Percentiles rank a stretch among this genome's conserved stretches.
phyloP scores from a whole-genome alignment of 1,140 invertebrate species.

The Cyclargus thomasi region DNA sequence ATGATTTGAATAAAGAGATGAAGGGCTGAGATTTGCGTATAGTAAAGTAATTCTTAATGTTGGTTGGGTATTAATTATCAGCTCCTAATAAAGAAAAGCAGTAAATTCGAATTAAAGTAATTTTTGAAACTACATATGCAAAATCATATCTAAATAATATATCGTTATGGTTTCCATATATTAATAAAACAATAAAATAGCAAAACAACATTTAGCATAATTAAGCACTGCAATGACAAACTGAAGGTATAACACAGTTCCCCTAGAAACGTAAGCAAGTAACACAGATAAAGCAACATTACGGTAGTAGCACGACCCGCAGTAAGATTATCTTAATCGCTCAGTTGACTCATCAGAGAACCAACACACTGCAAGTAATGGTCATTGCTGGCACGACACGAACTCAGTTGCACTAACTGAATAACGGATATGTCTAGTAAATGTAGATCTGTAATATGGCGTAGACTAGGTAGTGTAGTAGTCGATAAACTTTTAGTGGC shows the following conservation, averaged over 20 bases:
- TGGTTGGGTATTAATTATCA: background rate
- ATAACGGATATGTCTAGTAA: background rate
- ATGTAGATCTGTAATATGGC: background rate
- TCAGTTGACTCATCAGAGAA: conserved; percentile 2
- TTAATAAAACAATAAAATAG: no score
- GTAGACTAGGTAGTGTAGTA: no score
- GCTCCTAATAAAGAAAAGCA: background rate
- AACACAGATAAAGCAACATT: background rate
- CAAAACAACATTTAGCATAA: no score
- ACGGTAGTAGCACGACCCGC: conserved; percentile 1
- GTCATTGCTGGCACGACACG: conserved; percentile 1
- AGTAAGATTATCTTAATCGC: background rate
- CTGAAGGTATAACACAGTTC: background rate
- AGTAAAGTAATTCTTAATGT: background rate
- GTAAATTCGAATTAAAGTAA: no score
- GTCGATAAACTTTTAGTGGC: no score
- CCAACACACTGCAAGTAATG: background rate
- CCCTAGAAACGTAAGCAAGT: conserved; percentile 9
- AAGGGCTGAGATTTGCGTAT: background rate
- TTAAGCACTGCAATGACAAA: background rate
- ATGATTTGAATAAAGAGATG: conserved; percentile 1
- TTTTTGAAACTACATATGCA: no score
- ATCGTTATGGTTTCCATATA: no score
- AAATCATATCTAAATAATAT: no score
- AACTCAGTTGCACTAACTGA: conserved; percentile 2